These are phyloP conservation scores for Nephila pilipes DNA, from an alignment of 1,140 invertebrate genomes.

Conservation along the genomic window DNA sequence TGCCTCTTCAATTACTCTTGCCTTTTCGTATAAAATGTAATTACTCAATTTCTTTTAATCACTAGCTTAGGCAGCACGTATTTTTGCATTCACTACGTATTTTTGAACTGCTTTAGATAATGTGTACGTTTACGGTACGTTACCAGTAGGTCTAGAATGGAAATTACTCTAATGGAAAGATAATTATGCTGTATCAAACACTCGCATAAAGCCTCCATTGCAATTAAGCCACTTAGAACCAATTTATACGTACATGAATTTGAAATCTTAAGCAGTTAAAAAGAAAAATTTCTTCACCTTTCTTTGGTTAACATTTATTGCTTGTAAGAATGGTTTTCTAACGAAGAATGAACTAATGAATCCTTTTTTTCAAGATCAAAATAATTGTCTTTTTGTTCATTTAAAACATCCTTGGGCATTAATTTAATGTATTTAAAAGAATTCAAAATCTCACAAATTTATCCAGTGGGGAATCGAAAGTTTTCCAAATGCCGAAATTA, in stretches of 20 bases:
- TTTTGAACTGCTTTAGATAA: not conserved
- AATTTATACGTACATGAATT: conserved; percentile 24
- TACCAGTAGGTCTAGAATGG: not conserved
- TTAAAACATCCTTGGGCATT: not conserved
- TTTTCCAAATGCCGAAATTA: conserved; percentile 27
- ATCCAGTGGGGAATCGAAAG: not conserved
- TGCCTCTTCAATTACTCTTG: no score
- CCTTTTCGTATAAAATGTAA: no score
- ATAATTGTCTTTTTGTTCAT: not conserved
- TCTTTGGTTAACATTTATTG: conserved; percentile 32
- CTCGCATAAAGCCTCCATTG: not conserved
- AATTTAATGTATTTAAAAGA: conserved; percentile 45
- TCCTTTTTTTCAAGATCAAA: conserved; percentile 3
- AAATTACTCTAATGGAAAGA: conserved; percentile 14
- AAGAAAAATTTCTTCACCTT: not conserved
- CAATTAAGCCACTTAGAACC: not conserved
- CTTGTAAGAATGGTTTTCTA: conserved; percentile 10
- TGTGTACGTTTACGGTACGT: not conserved
- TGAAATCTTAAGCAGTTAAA: not conserved
- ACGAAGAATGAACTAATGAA: not conserved
- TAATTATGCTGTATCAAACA: not conserved
- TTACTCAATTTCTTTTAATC: no score
- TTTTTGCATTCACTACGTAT: not conserved
- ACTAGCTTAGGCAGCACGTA: not conserved
- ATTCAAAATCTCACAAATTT: conserved; percentile 31